Evolutionary conservation across 2,888 invertebrate genomes (phyloP), one percentile per base, ranked within the genome.

Genomic region (Leucophora obtusa): DNA sequence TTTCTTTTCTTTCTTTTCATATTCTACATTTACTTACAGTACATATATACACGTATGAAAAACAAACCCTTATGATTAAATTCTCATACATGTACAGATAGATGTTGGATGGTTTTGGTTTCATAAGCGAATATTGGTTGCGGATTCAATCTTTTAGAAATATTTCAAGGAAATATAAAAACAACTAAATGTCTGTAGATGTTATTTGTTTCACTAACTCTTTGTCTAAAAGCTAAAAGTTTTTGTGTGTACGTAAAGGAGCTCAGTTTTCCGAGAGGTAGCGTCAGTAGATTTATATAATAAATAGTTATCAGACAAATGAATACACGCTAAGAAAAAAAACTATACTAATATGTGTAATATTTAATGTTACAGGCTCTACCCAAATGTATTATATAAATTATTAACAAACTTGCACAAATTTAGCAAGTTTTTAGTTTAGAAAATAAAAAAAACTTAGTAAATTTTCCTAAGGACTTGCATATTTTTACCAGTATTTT

Each of bases 31-130:
- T 28, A 28, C 28, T n/a, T 6, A 5, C 17, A 2, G 21, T 21
- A 56, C n/a, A 28, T 15, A 47, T 51, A 33, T n/a, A n/a, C 14
- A 6, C 10, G 35, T 65, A 53, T 15, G 56, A 38, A 72, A 71
- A 72, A 72, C 60, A 78, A 68, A 78, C 77, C 77, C 77, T 72
- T 78, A 43, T 38, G 66, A 77, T 77, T 77, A 65, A 76, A 66
- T 72, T 71, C 77, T 66, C 17, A 54, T 77, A 71, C 63, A n/a
- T 62, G 54, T 35, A 11, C 35, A 11, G n/a, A 33, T 28, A 24
- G 28, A 62, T 28, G 4, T 15, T 56, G 15, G n/a, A 17, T 51
- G 50, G 7, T 18, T 17, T 33, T 14, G 7, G 14, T 68, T 51
- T 72, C 28, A 50, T 51, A 47, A 63, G 65, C 58, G 60, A 59